Percentiles rank a stretch among this genome's conserved stretches.
phyloP scores from a whole-genome alignment of 2,888 invertebrate genomes.

The Luperina testacea region DNA sequence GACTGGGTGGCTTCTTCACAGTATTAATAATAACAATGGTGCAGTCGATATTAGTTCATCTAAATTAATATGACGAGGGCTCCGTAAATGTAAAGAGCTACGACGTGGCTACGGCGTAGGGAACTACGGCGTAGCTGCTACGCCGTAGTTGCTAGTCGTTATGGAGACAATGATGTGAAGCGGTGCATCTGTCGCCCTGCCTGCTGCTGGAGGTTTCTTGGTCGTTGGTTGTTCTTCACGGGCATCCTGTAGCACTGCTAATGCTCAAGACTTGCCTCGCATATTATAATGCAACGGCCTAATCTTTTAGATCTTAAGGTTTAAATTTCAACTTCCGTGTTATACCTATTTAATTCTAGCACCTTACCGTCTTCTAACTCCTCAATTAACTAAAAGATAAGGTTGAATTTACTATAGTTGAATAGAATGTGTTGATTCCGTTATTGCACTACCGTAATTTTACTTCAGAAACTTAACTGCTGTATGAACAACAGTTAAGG shows the following conservation, averaged over 20 bases:
- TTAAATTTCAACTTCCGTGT: too few relatives aligned
- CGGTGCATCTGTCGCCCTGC: background rate
- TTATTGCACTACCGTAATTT: too few relatives aligned
- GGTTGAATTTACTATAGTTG: too few relatives aligned
- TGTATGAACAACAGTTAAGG: too few relatives aligned
- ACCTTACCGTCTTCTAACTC: too few relatives aligned
- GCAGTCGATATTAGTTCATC: background rate
- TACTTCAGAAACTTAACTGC: too few relatives aligned
- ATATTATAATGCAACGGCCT: too few relatives aligned
- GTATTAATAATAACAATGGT: background rate
- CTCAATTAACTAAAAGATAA: too few relatives aligned
- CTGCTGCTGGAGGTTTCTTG: background rate
- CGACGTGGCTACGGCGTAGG: constrained; percentile 2
- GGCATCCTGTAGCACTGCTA: background rate
- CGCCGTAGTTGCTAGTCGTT: constrained; percentile 6
- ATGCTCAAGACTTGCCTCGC: background rate
- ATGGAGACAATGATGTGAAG: background rate
- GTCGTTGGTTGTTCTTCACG: background rate
- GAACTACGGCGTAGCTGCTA: constrained; percentile 3
- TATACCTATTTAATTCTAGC: too few relatives aligned
- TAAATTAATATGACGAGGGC: too few relatives aligned
- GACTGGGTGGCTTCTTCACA: background rate
- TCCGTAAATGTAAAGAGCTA: background rate
- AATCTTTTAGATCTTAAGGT: too few relatives aligned
- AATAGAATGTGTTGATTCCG: too few relatives aligned